A percentile compares a stretch with the other conserved stretches of the same genome.
phyloP scores from a whole-genome alignment of 2,797 vertebrate genomes.

The Heterohyrax brucei region DNA sequence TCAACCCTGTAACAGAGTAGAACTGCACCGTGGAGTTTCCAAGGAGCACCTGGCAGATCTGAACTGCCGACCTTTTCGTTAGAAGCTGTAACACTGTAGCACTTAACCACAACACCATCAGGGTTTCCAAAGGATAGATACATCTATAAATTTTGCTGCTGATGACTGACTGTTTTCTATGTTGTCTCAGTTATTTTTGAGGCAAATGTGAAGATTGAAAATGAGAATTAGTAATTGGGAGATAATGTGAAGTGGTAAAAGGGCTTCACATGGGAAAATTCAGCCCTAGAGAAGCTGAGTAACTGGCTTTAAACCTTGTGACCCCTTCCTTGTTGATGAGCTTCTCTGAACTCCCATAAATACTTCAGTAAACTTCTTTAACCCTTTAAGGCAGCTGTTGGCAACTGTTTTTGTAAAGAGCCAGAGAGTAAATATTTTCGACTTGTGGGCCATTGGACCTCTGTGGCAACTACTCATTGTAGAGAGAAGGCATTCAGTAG shows the following conservation, averaged over 20 bases:
- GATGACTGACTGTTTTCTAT: not conserved
- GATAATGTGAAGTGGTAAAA: too few relatives aligned
- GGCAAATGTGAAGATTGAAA: too few relatives aligned
- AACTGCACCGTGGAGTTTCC: too few relatives aligned
- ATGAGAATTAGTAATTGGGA: too few relatives aligned
- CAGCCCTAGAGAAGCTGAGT: too few relatives aligned
- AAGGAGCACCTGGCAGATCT: too few relatives aligned
- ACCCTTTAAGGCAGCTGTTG: not conserved
- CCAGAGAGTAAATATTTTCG: not conserved
- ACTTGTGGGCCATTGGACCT: not conserved
- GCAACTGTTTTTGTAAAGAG: not conserved
- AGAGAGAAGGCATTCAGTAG: not conserved
- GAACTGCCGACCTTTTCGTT: too few relatives aligned
- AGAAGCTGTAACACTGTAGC: too few relatives aligned
- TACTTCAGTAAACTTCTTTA: constrained; percentile 29
- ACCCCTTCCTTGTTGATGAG: not conserved
- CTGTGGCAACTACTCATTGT: not conserved
- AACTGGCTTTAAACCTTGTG: constrained; percentile 14
- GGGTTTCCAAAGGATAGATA: not conserved
- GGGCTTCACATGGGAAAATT: too few relatives aligned
- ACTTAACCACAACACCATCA: too few relatives aligned
- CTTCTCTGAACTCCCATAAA: not conserved
- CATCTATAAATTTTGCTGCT: not conserved
- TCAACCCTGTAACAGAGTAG: too few relatives aligned
- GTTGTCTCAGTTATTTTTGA: not conserved